Evolutionary conservation across 1,140 invertebrate species (phyloP).

Genomic region (Heliconius eleuchia): DNA sequence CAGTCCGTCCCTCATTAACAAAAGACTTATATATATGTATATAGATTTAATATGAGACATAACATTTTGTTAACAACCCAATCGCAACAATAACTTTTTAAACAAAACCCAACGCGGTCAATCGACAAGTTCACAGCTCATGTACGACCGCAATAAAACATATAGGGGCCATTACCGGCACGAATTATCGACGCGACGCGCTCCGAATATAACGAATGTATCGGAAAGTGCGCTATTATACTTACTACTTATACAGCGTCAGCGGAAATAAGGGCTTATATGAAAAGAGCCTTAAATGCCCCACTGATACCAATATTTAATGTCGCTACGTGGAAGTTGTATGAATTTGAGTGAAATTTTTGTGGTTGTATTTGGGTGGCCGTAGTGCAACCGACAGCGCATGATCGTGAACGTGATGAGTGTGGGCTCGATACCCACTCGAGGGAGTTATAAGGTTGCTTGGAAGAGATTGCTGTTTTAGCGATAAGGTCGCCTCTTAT

Average conservation of each 20-base stretch:
- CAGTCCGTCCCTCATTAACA: too few relatives aligned
- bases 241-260: slow-evolving; percentile 8
- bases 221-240: slow-evolving; percentile 16
- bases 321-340: neutral
- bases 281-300: slow-evolving; percentile 4
- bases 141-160: neutral
- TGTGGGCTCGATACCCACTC: neutral
- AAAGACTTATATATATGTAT: too few relatives aligned
- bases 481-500: too few relatives aligned
- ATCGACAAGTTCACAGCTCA: slow-evolving; percentile 11
- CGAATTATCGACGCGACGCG: slow-evolving; percentile 15
- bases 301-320: neutral
- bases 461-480: too few relatives aligned
- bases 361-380: too few relatives aligned
- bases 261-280: slow-evolving; percentile 11
- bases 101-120: neutral
- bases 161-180: slow-evolving; percentile 8
- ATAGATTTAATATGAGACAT: neutral
- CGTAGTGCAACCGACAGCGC: too few relatives aligned
- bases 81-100: neutral
- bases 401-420: neutral
- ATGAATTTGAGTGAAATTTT: neutral
- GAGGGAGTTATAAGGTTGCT: too few relatives aligned
- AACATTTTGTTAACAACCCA: neutral
- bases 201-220: slow-evolving; percentile 11